Conservation (phyloP, 1,140 invertebrate species). For the Leucophenga varia region DNA sequence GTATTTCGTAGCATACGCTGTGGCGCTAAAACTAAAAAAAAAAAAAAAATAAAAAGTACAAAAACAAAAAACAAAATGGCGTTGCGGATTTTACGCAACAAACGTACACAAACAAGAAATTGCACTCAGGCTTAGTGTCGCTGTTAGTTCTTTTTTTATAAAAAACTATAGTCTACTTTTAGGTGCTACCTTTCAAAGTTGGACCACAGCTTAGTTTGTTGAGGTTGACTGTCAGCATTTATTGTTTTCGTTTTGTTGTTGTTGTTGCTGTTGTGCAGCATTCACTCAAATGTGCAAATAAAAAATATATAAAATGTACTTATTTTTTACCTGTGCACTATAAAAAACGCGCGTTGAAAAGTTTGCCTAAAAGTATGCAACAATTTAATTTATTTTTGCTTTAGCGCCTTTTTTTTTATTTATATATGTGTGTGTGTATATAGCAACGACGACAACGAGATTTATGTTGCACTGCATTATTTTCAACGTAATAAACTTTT, state of each 20-base stretch:
- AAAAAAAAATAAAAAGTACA: constrained; percentile 5
- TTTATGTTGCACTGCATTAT: constrained; percentile 30
- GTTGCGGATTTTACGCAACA: constrained; percentile 53
- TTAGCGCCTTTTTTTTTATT: constrained; percentile 1
- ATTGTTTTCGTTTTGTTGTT: no score
- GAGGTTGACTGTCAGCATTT: constrained; percentile 41
- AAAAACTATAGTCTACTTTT: no score
- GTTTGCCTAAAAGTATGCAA: constrained; percentile 1
- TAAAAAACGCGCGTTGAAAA: not conserved
- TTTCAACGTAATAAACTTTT: no score
- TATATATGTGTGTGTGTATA: not conserved
- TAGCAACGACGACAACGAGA: constrained; percentile 31
- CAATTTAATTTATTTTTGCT: constrained; percentile 11
- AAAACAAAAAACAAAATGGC: constrained; percentile 39
- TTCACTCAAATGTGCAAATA: not conserved
- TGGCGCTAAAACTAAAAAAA: constrained; percentile 4
- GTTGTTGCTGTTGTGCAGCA: no score
- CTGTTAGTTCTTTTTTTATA: constrained; percentile 8
- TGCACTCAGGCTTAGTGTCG: constrained; percentile 53
- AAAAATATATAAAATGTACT: no score
- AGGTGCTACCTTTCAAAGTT: no score
- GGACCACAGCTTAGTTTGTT: constrained; percentile 51
- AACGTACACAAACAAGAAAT: constrained; percentile 54
- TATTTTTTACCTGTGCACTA: constrained; percentile 12
- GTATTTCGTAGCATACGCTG: constrained; percentile 9